Conservation (phyloP, 2,113 vertebrate species). For the Neolamprologus hecqui region DNA sequence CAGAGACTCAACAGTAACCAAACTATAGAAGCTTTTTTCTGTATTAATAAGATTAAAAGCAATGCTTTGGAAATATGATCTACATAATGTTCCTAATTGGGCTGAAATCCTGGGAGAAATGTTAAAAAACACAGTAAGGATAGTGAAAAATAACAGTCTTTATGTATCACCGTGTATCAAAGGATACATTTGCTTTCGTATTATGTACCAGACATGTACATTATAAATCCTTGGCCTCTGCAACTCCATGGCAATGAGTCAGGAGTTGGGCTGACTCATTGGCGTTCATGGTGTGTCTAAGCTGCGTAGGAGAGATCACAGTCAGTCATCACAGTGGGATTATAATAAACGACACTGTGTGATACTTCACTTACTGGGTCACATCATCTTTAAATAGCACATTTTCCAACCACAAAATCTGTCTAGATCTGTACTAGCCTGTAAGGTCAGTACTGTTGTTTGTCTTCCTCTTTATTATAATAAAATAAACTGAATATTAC, state of each 20-base stretch:
- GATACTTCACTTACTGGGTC: constrained; percentile 33
- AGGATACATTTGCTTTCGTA: not conserved
- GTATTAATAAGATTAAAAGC: not conserved
- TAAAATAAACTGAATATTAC: not conserved
- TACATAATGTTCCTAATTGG: not conserved
- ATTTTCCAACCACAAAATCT: constrained; percentile 34
- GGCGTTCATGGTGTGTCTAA: not conserved
- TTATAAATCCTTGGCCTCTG: not conserved
- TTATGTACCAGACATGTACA: not conserved
- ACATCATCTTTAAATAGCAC: constrained; percentile 38
- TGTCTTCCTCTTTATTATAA: not conserved
- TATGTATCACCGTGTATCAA: not conserved
- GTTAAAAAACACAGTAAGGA: not conserved
- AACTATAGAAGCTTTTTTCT: not conserved
- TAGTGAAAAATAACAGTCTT: not conserved
- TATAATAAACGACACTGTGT: constrained; percentile 31
- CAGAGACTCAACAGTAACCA: not conserved
- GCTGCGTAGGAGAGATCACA: constrained; percentile 12
- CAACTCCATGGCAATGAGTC: not conserved
- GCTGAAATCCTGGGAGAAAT: not conserved
- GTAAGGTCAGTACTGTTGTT: not conserved
- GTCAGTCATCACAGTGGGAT: constrained; percentile 38
- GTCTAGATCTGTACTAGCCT: not conserved
- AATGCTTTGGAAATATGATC: not conserved
- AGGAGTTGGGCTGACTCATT: constrained; percentile 10